These are phyloP conservation scores for Rotaria sp. DNA, from an alignment of 2,888 invertebrate species.

Conservation along the genomic window DNA sequence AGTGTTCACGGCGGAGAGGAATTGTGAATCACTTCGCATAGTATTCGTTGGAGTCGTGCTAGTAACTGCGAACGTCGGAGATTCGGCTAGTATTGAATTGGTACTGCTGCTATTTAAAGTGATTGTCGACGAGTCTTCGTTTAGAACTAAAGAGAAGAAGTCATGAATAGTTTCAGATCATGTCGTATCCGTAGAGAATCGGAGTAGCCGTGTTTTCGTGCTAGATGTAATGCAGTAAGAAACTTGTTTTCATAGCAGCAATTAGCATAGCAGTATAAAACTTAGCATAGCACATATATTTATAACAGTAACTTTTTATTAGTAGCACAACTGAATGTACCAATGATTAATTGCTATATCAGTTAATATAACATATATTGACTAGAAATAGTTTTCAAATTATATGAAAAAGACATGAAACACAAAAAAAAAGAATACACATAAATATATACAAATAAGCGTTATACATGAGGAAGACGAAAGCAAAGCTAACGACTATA, in stretches of 20 bases:
- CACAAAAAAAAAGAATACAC: neutral
- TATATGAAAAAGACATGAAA: neutral
- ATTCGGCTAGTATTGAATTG: no score
- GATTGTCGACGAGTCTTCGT: neutral
- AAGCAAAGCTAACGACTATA: neutral
- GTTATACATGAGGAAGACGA: neutral
- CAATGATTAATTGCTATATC: no score
- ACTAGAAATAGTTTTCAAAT: no score
- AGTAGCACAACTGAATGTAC: no score
- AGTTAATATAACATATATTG: neutral
- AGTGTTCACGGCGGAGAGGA: no score
- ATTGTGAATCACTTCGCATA: no score
- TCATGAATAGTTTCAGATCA: neutral
- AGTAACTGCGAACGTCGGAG: no score
- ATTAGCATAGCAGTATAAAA: neutral
- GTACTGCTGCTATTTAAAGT: neutral
- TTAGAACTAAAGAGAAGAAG: neutral
- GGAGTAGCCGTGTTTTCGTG: neutral
- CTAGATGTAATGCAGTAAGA: neutral
- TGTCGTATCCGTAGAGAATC: neutral
- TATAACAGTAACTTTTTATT: neutral
- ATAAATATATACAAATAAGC: neutral
- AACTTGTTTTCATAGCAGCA: neutral
- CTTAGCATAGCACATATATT: neutral
- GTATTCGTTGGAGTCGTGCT: no score